phyloP scores from a whole-genome alignment of 2,888 invertebrate species.

The Tipula unca region DNA sequence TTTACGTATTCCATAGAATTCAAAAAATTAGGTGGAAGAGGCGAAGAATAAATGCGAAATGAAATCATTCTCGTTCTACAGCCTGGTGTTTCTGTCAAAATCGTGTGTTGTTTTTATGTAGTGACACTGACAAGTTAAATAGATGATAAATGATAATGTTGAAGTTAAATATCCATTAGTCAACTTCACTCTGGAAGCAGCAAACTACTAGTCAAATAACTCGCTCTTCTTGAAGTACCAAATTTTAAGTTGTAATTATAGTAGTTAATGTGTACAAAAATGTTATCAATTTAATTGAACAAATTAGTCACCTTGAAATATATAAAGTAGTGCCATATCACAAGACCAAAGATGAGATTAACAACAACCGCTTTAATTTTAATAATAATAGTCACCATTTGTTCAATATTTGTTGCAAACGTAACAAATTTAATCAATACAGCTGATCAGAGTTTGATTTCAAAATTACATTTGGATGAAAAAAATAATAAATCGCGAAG shows the following conservation, averaged over 20 bases:
- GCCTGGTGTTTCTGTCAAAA: too few species aligned
- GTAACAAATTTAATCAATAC: constrained; percentile 58
- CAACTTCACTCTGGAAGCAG: too few species aligned
- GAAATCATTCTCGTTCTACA: background rate
- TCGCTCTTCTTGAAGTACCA: too few species aligned
- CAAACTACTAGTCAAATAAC: too few species aligned
- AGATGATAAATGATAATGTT: too few species aligned
- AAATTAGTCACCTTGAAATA: background rate
- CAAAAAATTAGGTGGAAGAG: background rate
- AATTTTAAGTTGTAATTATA: background rate
- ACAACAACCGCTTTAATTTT: constrained; percentile 47
- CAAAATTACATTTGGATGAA: constrained; percentile 41
- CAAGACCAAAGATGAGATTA: constrained; percentile 1
- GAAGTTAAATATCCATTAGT: too few species aligned
- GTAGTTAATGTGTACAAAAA: background rate
- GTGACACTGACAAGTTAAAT: too few species aligned
- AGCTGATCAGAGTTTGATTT: constrained; percentile 37
- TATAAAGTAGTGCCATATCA: background rate
- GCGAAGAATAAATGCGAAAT: too few species aligned
- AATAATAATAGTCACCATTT: constrained; percentile 52
- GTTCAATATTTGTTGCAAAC: constrained; percentile 61
- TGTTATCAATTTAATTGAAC: background rate
- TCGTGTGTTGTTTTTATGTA: too few species aligned
- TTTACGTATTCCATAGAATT: too few species aligned
- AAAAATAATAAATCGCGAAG: constrained; percentile 31